These are phyloP conservation scores for Heteromormyrus szaboi DNA, from an alignment of 2,797 vertebrate genomes.

Conservation along the genomic window DNA sequence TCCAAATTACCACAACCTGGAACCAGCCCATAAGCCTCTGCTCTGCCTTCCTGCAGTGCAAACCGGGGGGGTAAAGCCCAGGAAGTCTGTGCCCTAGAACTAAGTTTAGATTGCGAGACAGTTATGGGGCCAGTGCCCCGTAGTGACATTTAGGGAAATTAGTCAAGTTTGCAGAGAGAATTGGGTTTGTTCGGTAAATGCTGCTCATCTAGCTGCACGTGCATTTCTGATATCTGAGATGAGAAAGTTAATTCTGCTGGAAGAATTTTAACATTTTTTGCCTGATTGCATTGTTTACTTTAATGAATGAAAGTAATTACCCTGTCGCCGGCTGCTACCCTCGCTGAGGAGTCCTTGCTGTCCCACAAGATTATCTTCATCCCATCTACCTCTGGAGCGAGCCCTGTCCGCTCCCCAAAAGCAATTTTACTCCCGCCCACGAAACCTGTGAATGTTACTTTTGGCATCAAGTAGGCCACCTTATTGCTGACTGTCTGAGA, in stretches of 20 bases:
- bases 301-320: not conserved
- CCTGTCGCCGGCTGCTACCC: not conserved
- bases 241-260: not conserved
- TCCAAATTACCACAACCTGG: not conserved
- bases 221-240: not conserved
- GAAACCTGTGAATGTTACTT: not conserved
- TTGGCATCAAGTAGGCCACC: not conserved
- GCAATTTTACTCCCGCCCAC: not conserved
- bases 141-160: not conserved
- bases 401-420: not conserved
- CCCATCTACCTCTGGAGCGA: not conserved
- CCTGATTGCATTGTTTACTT: not conserved
- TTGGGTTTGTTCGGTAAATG: not conserved
- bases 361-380: not conserved
- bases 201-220: not conserved
- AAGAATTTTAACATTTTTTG: not conserved
- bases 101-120: not conserved
- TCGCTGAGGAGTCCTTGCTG: not conserved
- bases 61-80: not conserved
- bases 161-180: not conserved
- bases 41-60: not conserved
- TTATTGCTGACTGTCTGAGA: not conserved
- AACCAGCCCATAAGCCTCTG: not conserved
- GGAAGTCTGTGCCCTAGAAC: not conserved
- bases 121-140: not conserved